Evolutionary conservation across 2,888 invertebrate species (phyloP), one percentile per base, ranked within the genome.

Genomic region (Epistrophe eligans): DNA sequence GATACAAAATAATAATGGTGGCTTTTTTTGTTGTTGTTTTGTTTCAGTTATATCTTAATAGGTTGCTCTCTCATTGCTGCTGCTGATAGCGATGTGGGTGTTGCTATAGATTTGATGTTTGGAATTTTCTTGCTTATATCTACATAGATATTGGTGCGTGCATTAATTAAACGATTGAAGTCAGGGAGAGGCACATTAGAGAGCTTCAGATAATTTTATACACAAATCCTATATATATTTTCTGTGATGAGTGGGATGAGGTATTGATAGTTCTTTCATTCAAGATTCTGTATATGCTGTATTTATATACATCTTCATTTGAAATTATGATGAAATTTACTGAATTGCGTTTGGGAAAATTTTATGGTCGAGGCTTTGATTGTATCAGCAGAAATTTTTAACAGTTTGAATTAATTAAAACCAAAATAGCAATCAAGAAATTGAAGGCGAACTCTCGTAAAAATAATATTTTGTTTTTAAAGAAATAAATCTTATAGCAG

Each of bases 111-210:
- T 62, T 62, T 50, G 45, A 13, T 40, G 43, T 15, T 28, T 58
- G 10, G 8, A 19, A 15, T 40, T 60, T 32, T 4, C 15, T 58
- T 48, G n/a, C 17, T 8, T 19, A 43, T 43, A 43, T 43, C 11
- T 13, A 13, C 4, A 43, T 15, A 13, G 11, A 38, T 38, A 40
- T 15, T 43, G 43, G 66, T 76, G 71, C 73, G 50, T 45, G 73
- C 70, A 82, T 82, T 82, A 82, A 85, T 82, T 77, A 70, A 71
- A 55, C 70, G 40, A 82, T 50, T 55, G 67, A 48, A 74, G 38
- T 43, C 72, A 19, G 9, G 38, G 28, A 64, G 28, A 48, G 32
- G 15, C 60, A 48, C 50, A 84, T 84, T 76, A 80, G 52, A 80
- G 72, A 76, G 3, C 24, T 77, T 77, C 6, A 38, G 35, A 6